phyloP scores from a whole-genome alignment of 2,888 invertebrate species.

The Sarcophaga caerulescens region DNA sequence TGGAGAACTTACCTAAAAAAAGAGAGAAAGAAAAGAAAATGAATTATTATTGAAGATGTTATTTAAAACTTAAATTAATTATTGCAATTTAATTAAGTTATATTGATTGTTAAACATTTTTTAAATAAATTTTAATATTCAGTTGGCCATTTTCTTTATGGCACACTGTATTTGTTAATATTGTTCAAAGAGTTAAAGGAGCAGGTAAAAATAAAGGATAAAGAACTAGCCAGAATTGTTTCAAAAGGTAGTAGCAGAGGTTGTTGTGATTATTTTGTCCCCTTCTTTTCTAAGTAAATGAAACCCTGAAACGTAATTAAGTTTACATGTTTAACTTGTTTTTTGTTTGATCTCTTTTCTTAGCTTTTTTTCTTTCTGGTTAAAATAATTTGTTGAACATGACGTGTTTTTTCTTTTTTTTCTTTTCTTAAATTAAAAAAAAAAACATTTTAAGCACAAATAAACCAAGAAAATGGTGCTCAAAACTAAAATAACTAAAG shows the following conservation, averaged over 20 bases:
- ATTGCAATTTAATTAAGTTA: too few species aligned
- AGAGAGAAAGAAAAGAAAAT: conserved; percentile 17
- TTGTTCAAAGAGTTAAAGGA: background rate
- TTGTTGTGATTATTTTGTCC: conserved; percentile 20
- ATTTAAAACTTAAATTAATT: background rate
- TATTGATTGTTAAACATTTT: too few species aligned
- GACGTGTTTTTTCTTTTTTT: too few species aligned
- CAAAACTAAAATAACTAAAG: too few species aligned
- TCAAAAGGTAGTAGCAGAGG: background rate
- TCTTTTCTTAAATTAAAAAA: too few species aligned
- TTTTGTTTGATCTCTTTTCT: background rate
- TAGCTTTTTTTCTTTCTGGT: too few species aligned
- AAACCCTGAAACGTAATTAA: conserved; percentile 63
- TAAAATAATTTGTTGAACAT: too few species aligned
- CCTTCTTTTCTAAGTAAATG: background rate
- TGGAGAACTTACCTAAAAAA: conserved; percentile 56
- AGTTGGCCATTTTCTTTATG: background rate
- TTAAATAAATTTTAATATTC: too few species aligned
- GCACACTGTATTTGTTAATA: background rate
- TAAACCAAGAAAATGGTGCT: too few species aligned
- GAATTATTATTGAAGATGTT: background rate
- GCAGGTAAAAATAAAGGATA: background rate
- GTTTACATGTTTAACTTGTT: conserved; percentile 44
- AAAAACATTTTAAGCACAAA: too few species aligned
- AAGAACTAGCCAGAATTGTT: background rate